Evolutionary conservation across 2,113 vertebrate species (phyloP), one percentile per base, ranked within the genome.

Genomic region (Triplophysa tibetana): DNA sequence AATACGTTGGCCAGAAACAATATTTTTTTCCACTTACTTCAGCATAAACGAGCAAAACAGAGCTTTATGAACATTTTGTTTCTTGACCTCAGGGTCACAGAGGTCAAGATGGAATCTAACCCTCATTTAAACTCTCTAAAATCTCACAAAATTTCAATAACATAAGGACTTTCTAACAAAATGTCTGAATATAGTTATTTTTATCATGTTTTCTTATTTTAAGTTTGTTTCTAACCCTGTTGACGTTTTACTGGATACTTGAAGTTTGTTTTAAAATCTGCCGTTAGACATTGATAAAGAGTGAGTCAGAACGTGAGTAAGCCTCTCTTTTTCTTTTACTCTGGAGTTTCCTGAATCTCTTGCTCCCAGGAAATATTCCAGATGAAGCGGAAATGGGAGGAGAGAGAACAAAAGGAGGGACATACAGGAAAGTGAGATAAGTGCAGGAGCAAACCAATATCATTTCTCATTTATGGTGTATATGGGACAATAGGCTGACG

Each of bases 331-430:
- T 68, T 29, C 64, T 64, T 84, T 85, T 79, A 12, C 19, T 65
- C 84, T 83, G 86, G 84, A 87, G 75, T 87, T 87, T 87, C 86
- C 86, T 79, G 77, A 81, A 72, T 75, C 72, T 60, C 58, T 67
- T 26, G 73, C 75, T 81, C 78, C 84, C 81, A 79, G 81, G 84
- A 87, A 84, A 64, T 79, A 38, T 80, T 75, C 61, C 60, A 54
- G 56, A 81, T 41, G 72, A 78, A 86, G 80, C 68, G 13, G 66
- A 70, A 48, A 68, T 45, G 54, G 78, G 70, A 29, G 41, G 78
- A 67, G 69, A 69, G 19, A 62, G 21, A 8, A 79, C 7, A 38
- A 11, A 54, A 26, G 69, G 78, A 23, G 78, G 61, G n/a, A 80
- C 50, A 17, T 54, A 52, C 41, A 74, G 70, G 69, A 74, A 56